Evolutionary conservation across 1,140 invertebrate species (phyloP), one percentile per base, ranked within the genome.

Genomic region (Amphibalanus amphitrite): DNA sequence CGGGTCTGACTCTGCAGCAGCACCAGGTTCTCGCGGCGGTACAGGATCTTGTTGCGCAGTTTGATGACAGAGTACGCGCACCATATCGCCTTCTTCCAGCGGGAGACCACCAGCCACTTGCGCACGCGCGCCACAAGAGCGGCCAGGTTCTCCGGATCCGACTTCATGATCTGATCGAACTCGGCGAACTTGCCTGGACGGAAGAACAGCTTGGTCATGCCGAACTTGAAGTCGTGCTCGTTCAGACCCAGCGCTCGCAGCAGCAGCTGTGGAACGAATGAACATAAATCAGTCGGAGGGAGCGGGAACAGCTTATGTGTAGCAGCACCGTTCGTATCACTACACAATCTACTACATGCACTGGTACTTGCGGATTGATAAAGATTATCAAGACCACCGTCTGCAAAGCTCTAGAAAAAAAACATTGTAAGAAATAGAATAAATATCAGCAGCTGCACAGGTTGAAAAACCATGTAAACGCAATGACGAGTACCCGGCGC

Each of bases 131-230:
- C 85, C 15, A 98, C 89, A 72, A 98, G 87, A 29, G 84, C 83
- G 70, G 87, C 85, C 73, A 98, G 80, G 80, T 93, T 93, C 74
- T 95, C 92, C 0, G 94, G 92, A 81, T 98, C 95, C 0, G 92
- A 93, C 76, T 89, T 89, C 91, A 98, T 93, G 70, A 98, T 91
- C 74, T 92, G 88, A 82, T 98, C 95, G 83, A 99, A 98, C 81
- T 98, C 95, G 0, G 93, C 90, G 83, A 97, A 98, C 80, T 98
- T 98, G 67, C 95, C 96, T 0, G 95, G 93, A 28, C 94, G 86
- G 84, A 98, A 98, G 82, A 98, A 98, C 15, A 98, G 93, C 78
- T 93, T 91, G 0, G 95, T 97, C 74, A 97, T 84, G 29, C 96
- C 96, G 82, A 99, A 98, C 79, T 93, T 93, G 81, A 94, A 98